phyloP scores from a whole-genome alignment of 2,888 invertebrate species.

The Dione juno region DNA sequence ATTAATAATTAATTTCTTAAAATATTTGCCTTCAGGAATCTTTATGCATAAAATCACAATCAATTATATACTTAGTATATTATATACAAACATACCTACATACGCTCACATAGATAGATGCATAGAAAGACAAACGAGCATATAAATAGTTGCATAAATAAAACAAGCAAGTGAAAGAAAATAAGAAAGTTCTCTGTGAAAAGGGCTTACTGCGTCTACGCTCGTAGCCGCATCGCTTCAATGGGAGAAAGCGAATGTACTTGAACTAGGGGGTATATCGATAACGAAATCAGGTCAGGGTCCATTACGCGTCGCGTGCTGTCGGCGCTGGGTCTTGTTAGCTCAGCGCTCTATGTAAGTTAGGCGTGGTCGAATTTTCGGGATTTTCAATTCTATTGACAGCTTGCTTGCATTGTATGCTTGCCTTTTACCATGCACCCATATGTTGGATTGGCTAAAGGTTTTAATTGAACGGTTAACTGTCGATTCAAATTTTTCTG shows the following conservation, averaged over 20 bases:
- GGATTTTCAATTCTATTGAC: conserved; percentile 6
- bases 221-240: conserved; percentile 33
- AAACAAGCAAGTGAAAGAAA: neutral
- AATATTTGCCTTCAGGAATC: no score
- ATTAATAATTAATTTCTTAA: no score
- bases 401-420: neutral
- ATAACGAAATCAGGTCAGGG: conserved; percentile 74
- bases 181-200: neutral
- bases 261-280: conserved; percentile 69
- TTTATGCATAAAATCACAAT: no score
- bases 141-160: neutral
- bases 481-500: neutral
- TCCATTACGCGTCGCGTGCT: conserved; percentile 57
- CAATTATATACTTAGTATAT: neutral
- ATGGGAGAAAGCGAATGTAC: conserved; percentile 64
- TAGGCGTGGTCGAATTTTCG: conserved; percentile 36
- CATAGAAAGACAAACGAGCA: neutral
- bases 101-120: neutral
- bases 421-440: neutral
- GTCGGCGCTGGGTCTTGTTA: conserved; percentile 46
- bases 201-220: conserved; percentile 19
- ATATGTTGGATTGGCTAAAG: neutral
- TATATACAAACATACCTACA: no score
- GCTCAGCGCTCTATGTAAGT: conserved; percentile 38
- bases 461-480: neutral